Conservation (phyloP, 2,888 invertebrate genomes). For the Nudaria mundana region DNA sequence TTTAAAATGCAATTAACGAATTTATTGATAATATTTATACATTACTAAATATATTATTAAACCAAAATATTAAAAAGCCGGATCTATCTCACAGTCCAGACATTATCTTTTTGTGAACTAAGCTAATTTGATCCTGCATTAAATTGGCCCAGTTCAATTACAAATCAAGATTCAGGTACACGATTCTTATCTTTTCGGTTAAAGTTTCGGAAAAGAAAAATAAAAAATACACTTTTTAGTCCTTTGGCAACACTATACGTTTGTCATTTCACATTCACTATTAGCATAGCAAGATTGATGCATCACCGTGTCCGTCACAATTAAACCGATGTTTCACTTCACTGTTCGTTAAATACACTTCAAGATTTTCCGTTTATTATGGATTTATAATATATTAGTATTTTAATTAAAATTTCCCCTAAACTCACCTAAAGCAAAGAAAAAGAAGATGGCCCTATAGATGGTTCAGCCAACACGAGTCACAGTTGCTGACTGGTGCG, state of each 20-base stretch:
- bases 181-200: too few species aligned
- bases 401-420: slow-evolving; percentile 45
- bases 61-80: too few species aligned
- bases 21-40: too few species aligned
- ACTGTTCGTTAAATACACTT: slow-evolving; percentile 58
- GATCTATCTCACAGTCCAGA: too few species aligned
- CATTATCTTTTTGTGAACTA: too few species aligned
- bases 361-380: slow-evolving; percentile 15
- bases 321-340: slow-evolving; percentile 62
- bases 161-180: too few species aligned
- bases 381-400: slow-evolving; percentile 42
- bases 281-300: slow-evolving; percentile 31
- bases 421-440: slow-evolving; percentile 76
- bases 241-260: slow-evolving; percentile 16
- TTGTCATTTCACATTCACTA: slow-evolving; percentile 26
- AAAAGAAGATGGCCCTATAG: slow-evolving; percentile 78
- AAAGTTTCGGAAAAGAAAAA: too few species aligned
- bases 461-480: slow-evolving; percentile 84
- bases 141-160: too few species aligned
- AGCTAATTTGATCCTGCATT: too few species aligned
- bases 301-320: slow-evolving; percentile 39
- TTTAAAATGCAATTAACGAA: too few species aligned
- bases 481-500: slow-evolving; percentile 78
- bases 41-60: too few species aligned
- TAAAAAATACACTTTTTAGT: too few species aligned